Conservation (phyloP, 1,140 invertebrate species). For the Parapsyche elsis region DNA sequence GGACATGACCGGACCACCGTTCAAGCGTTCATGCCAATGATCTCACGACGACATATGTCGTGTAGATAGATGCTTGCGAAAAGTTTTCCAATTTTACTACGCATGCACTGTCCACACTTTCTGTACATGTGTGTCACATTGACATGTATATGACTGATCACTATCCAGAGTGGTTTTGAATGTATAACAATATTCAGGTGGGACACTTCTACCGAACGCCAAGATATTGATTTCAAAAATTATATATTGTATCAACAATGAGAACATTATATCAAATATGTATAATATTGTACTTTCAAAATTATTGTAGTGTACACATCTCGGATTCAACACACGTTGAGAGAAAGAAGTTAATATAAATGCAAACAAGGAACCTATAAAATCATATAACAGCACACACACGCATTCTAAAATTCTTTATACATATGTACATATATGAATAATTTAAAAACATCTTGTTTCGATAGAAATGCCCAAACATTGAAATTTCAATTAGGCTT, state of each 20-base stretch:
- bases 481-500: background rate
- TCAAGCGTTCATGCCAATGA: constrained; percentile 32
- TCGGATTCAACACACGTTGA: too few species aligned
- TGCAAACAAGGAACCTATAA: too few species aligned
- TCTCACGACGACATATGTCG: background rate
- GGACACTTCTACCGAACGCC: background rate
- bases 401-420: background rate
- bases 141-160: constrained; percentile 9
- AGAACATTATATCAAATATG: too few species aligned
- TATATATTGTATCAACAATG: too few species aligned
- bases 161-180: background rate
- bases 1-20: constrained; percentile 16
- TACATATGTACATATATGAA: too few species aligned
- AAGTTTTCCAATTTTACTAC: constrained; percentile 11
- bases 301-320: too few species aligned
- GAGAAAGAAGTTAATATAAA: too few species aligned
- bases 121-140: background rate
- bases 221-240: background rate
- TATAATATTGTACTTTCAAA: too few species aligned
- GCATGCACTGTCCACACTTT: constrained; percentile 19
- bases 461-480: background rate
- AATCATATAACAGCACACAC: too few species aligned
- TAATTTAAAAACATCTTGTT: background rate
- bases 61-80: constrained; percentile 10
- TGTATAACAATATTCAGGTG: background rate